Base-by-base conservation (phyloP, 2,797 vertebrate genomes). In the Dryobates pubescens region DNA sequence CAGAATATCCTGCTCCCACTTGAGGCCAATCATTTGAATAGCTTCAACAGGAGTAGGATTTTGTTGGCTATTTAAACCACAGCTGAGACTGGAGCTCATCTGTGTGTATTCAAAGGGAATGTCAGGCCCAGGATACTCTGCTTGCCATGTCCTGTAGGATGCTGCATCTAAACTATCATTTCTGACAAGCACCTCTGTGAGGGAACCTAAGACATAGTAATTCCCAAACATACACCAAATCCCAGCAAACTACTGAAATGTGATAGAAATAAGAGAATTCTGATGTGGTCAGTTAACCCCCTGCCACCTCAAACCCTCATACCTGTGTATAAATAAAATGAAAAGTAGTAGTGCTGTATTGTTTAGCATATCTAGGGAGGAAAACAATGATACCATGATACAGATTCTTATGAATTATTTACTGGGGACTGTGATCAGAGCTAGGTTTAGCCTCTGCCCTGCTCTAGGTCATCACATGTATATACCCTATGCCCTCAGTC, bases 371-470 rank as follows among this genome's bases (percentile, higher is more conserved):
- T 4, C 17, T 63, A 69, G 64, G 61, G 69, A 90, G 64, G 47
- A 92, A 62, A 84, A 78, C 38, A 51, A 36, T 14, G 11, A 70
- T 85, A 85, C 79, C 78, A 76, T n/a, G 74, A 71, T 34, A 64
- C 73, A 68, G 43, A 73, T 88, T 82, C 80, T 76, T 68, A 80
- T 79, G 76, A 96, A 92, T 95, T 75, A 89, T 71, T 92, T 75
- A 85, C 76, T 53, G 23, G 47, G 43, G 1, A 0, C 83, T 78
- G 36, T 79, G 82, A 93, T 93, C 76, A 30, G 73, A 92, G 82
- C 59, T 79, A 54, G 93, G 76, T 88, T 96, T 96, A 91, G 92
- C 87, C 86, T 72, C 67, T 89, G 83, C 91, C 77, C 91, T 78
- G 38, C 82, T 75, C 58, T 71, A 78, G 93, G 96, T 95, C 87